A percentile compares a stretch with the other conserved stretches of the same genome.
phyloP scores from a whole-genome alignment of 2,797 vertebrate species.

The Trachops cirrhosus region DNA sequence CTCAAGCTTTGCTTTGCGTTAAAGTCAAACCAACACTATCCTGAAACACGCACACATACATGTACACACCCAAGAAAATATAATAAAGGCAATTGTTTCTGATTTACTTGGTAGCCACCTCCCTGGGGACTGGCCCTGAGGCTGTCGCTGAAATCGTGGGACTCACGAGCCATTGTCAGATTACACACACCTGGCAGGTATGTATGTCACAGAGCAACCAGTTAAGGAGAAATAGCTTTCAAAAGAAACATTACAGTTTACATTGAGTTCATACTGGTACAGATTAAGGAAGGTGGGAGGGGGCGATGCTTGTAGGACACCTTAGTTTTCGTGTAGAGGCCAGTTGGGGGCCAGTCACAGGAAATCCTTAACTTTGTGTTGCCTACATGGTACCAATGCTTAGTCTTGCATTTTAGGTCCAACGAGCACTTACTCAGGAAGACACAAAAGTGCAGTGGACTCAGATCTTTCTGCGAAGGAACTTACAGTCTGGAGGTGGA shows the following conservation, averaged over 20 bases:
- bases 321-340: not conserved
- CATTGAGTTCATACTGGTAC: not conserved
- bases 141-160: not conserved
- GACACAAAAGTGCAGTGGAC: not conserved
- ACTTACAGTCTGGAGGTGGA: not conserved
- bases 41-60: not conserved
- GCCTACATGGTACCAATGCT: not conserved
- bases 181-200: not conserved
- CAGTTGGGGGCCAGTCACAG: not conserved
- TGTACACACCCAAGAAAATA: conserved; percentile 38
- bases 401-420: not conserved
- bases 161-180: not conserved
- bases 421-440: not conserved
- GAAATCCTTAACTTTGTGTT: not conserved
- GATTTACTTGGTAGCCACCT: not conserved
- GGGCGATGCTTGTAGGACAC: not conserved
- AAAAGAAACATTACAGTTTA: not conserved
- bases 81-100: not conserved
- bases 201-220: not conserved
- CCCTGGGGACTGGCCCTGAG: not conserved
- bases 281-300: not conserved
- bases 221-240: not conserved
- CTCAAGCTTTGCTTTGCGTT: conserved; percentile 67
- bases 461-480: not conserved
- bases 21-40: conserved; percentile 67